A percentile compares a stretch with the other conserved stretches of the same genome.
Evolutionary conservation across 2,113 vertebrate species (phyloP).

Genomic region (Accipiter cooperii): DNA sequence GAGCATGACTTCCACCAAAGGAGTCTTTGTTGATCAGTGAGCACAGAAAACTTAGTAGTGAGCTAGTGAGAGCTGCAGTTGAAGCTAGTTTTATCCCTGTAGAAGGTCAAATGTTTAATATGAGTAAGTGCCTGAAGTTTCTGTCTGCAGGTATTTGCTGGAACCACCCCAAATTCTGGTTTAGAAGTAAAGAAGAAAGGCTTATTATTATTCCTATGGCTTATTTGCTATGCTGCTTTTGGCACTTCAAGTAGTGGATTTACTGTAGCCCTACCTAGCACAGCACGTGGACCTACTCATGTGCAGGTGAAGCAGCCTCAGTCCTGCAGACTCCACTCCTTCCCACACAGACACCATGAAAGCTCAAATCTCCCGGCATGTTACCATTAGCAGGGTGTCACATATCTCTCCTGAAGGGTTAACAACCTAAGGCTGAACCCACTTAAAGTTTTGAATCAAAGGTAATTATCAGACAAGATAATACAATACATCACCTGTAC

Average conservation of each 20-base stretch:
- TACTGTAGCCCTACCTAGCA: background rate
- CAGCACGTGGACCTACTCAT: background rate
- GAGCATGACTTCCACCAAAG: background rate
- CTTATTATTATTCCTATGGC: background rate
- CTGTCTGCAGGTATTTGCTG: background rate
- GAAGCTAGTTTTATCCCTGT: background rate
- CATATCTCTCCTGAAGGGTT: background rate
- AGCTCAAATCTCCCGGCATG: background rate
- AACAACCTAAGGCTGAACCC: background rate
- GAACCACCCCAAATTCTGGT: background rate
- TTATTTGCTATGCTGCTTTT: background rate
- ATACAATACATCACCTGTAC: background rate
- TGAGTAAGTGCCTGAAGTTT: background rate
- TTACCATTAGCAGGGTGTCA: background rate
- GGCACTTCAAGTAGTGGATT: background rate
- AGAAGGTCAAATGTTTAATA: background rate
- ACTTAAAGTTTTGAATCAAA: background rate
- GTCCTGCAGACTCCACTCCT: background rate
- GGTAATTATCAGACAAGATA: slow-evolving; percentile 3
- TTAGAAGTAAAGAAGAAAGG: background rate
- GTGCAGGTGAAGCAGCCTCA: background rate
- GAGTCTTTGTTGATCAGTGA: background rate
- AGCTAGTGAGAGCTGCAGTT: background rate
- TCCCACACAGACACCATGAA: background rate
- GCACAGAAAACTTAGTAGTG: background rate